Evolutionary conservation across 1,140 invertebrate species (phyloP).

Genomic region (Aphidius gifuensis): DNA sequence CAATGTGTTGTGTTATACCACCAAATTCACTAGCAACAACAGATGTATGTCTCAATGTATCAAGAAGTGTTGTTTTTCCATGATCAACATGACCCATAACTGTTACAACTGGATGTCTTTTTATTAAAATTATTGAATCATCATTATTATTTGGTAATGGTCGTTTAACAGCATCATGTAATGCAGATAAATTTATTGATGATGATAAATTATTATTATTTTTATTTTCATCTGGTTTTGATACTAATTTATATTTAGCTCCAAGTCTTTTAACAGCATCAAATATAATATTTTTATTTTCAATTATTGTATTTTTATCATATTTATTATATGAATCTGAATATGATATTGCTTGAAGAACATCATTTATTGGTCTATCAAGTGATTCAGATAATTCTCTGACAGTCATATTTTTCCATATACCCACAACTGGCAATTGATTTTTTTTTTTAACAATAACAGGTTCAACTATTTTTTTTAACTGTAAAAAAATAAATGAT

Average conservation of each 20-base stretch:
- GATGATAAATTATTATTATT: constrained; percentile 42
- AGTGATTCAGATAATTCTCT: constrained; percentile 65
- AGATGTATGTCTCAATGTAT: constrained; percentile 80
- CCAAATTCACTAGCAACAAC: constrained; percentile 93
- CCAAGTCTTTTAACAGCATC: constrained; percentile 67
- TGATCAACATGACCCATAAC: constrained; percentile 99
- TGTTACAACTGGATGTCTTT: constrained; percentile 87
- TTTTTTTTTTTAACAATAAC: too few species aligned
- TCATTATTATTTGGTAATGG: constrained; percentile 11
- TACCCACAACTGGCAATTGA: constrained; percentile 54
- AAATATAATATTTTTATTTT: constrained; percentile 60
- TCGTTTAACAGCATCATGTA: constrained; percentile 30
- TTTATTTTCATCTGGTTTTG: constrained; percentile 48
- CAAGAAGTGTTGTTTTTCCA: constrained; percentile 96
- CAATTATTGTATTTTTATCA: constrained; percentile 54
- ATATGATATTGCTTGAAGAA: constrained; percentile 68
- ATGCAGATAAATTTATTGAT: neutral
- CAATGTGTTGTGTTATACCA: constrained; percentile 99
- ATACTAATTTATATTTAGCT: constrained; percentile 56
- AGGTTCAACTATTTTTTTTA: too few species aligned
- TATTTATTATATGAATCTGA: constrained; percentile 36
- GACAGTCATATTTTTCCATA: constrained; percentile 80
- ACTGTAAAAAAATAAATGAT: too few species aligned
- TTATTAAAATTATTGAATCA: constrained; percentile 48
- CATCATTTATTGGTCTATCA: constrained; percentile 59